Evolutionary conservation across 2,797 vertebrate species (phyloP).

Genomic region (Malurus leucopterus): DNA sequence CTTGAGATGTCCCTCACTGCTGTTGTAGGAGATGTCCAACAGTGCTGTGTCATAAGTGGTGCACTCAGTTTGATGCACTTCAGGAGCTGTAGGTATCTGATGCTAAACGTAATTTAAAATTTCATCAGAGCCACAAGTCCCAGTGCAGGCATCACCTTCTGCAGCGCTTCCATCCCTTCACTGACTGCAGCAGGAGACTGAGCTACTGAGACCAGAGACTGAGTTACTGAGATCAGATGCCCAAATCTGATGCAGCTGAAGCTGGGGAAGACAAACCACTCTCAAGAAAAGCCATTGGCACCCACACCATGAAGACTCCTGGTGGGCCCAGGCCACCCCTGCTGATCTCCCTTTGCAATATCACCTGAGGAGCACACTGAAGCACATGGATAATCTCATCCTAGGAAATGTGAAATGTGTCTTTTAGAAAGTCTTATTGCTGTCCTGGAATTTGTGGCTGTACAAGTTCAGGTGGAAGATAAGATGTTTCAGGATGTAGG

Average conservation of each 20-base stretch:
- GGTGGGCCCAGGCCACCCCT: not conserved
- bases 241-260: not conserved
- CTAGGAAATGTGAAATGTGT: not conserved
- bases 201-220: not conserved
- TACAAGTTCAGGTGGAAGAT: not conserved
- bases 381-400: not conserved
- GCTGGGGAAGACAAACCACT: not conserved
- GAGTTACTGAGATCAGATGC: not conserved
- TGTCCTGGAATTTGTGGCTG: not conserved
- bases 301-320: not conserved
- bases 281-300: not conserved
- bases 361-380: not conserved
- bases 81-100: not conserved
- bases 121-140: not conserved
- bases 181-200: not conserved
- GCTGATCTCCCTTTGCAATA: not conserved
- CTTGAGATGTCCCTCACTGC: not conserved
- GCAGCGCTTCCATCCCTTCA: not conserved
- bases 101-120: not conserved
- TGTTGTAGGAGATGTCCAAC: not conserved
- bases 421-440: not conserved
- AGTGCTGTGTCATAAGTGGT: not conserved
- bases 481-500: not conserved
- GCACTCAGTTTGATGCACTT: not conserved
- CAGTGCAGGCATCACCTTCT: not conserved